Base-by-base conservation (phyloP, 1,140 invertebrate genomes). In the Papilio xuthus region DNA sequence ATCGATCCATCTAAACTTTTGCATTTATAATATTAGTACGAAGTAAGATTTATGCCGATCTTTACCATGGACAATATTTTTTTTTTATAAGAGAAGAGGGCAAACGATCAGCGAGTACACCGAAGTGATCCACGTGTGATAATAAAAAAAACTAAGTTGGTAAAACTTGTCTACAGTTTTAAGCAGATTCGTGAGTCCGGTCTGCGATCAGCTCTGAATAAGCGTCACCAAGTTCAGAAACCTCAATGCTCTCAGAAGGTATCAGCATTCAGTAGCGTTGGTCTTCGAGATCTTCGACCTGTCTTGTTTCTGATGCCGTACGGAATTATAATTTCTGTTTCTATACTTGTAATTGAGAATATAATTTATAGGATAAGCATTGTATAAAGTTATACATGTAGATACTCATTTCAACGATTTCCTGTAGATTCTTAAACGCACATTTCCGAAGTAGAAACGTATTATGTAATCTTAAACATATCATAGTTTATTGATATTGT, bases 111-210 rank as follows among this genome's bases (percentile, higher is more conserved):
- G n/a, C n/a, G n/a, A n/a, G n/a, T n/a, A n/a, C n/a, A n/a, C n/a
- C n/a, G n/a, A n/a, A n/a, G n/a, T n/a, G n/a, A n/a, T n/a, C n/a
- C n/a, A n/a, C 0, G 2, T 56, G 18, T 20, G 1, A 10, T 63
- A 63, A 63, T 26, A 4, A 67, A 67, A 67, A 32, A n/a, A 56
- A 77, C 69, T 32, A 63, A 69, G 67, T 78, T 42, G 8, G 47
- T 13, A 47, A 20, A 32, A 53, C 76, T 42, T 26, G 70, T 77
- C 23, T 80, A 82, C 81, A 93, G 92, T 0, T 89, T 90, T 71
- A 92, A 92, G 20, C 87, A 87, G 15, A 85, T 92, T n/a, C 85
- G 85, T 8, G 92, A 93, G 69, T 85, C 85, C 1, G 92, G 92
- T 3, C 83, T 93, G 32, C 84, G 88, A 23, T 84, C 83, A 37